Evolutionary conservation across 2,888 invertebrate genomes (phyloP).

Genomic region (Drosophila flavopinicola): DNA sequence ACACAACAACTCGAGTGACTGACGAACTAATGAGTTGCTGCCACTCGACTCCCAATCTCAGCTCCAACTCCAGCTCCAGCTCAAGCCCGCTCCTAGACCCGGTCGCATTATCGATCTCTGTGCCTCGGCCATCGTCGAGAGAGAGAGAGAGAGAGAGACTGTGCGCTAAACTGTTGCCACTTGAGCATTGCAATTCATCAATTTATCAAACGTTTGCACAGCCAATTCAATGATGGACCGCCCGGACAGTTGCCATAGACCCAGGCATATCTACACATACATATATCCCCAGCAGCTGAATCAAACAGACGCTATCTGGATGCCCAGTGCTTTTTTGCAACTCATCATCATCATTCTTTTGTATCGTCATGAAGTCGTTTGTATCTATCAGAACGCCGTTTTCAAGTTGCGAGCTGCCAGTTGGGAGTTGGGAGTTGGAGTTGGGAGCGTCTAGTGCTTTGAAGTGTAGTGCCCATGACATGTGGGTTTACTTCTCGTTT

Average conservation of each 20-base stretch:
- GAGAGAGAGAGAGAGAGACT: conserved; percentile 36
- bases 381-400: conserved; percentile 67
- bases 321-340: conserved; percentile 58
- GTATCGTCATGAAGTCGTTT: conserved; percentile 76
- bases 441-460: conserved; percentile 55
- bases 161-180: conserved; percentile 78
- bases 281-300: not conserved
- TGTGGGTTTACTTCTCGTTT: conserved; percentile 56
- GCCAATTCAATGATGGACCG: conserved; percentile 66
- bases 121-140: conserved; percentile 14
- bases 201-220: conserved; percentile 77
- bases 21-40: conserved; percentile 70
- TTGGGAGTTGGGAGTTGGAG: conserved; percentile 1
- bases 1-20: conserved; percentile 34
- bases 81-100: conserved; percentile 6
- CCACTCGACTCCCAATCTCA: conserved; percentile 24
- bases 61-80: too few species aligned
- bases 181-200: conserved; percentile 75
- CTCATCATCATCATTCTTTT: conserved; percentile 71
- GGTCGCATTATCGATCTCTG: conserved; percentile 54
- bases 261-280: conserved; percentile 12
- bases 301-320: conserved; percentile 35
- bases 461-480: conserved; percentile 64
- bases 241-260: conserved; percentile 21
- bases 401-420: conserved; percentile 34